Conservation (phyloP, 1,140 invertebrate species). For the Catajapyx aquilonaris region DNA sequence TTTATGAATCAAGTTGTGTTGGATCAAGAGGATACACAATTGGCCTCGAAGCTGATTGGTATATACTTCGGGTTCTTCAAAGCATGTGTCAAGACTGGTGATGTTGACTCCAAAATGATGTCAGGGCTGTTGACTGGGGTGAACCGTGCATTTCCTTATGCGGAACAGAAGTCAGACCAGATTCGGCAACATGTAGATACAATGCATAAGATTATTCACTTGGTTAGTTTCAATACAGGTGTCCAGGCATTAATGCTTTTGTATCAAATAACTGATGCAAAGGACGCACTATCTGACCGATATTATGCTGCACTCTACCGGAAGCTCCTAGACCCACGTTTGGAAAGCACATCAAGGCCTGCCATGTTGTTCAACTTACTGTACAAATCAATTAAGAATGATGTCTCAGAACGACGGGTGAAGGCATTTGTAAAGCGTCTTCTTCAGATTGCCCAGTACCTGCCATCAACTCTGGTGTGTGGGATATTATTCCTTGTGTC, state of each 20-base stretch:
- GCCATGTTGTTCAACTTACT: conserved; percentile 72
- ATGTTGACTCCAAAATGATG: conserved; percentile 82
- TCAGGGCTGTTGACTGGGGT: conserved; percentile 70
- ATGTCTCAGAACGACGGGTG: conserved; percentile 43
- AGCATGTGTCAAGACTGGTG: conserved; percentile 70
- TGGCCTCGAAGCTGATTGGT: conserved; percentile 61
- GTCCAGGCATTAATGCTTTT: conserved; percentile 72
- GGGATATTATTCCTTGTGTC: too few species aligned
- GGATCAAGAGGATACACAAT: conserved; percentile 40
- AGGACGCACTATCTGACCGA: conserved; percentile 30
- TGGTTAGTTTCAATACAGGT: conserved; percentile 58
- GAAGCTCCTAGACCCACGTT: conserved; percentile 56
- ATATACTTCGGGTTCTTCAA: conserved; percentile 96
- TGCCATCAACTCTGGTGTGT: too few species aligned
- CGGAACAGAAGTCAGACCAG: conserved; percentile 28
- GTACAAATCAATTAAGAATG: conserved; percentile 61
- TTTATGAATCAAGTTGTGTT: conserved; percentile 67
- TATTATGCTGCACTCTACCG: conserved; percentile 76
- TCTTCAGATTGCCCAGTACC: too few species aligned
- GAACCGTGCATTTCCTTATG: conserved; percentile 67
- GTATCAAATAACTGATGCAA: conserved; percentile 50
- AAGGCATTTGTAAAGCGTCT: conserved; percentile 76
- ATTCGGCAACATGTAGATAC: conserved; percentile 42
- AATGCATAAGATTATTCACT: conserved; percentile 72
- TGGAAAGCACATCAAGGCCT: conserved; percentile 49